These are phyloP conservation scores for Oryzias woworae DNA, from an alignment of 2,113 vertebrate species.

Conservation along the genomic window DNA sequence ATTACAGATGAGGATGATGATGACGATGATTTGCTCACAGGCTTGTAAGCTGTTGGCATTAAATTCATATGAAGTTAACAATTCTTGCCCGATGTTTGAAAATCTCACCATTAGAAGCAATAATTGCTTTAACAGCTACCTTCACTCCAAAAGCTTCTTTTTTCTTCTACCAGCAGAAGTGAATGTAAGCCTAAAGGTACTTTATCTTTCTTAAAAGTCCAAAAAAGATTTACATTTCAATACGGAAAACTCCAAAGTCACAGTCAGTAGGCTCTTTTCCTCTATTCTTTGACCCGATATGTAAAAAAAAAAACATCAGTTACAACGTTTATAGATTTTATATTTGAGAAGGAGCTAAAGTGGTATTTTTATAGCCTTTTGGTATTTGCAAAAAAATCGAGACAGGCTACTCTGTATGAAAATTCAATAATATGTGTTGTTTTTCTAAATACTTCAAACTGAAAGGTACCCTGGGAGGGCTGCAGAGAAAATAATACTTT, in stretches of 20 bases:
- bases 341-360: too few species aligned
- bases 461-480: constrained; percentile 51
- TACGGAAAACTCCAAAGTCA: too few species aligned
- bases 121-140: neutral
- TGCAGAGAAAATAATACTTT: constrained; percentile 35
- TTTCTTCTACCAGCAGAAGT: too few species aligned
- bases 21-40: constrained; percentile 27
- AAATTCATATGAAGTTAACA: constrained; percentile 3
- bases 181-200: too few species aligned
- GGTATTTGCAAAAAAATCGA: neutral
- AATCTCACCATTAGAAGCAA: neutral
- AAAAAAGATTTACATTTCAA: too few species aligned
- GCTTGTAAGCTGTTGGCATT: constrained; percentile 11
- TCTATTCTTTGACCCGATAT: too few species aligned
- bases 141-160: too few species aligned
- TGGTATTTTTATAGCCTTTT: too few species aligned
- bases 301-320: too few species aligned
- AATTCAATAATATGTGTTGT: constrained; percentile 52
- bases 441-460: constrained; percentile 62
- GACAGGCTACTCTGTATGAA: constrained; percentile 43
- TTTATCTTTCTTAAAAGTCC: too few species aligned
- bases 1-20: constrained; percentile 43
- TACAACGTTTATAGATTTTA: too few species aligned
- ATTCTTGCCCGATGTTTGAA: neutral
- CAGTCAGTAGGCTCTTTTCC: too few species aligned